A percentile compares a stretch with the other conserved stretches of the same genome.
Evolutionary conservation across 2,888 invertebrate species (phyloP).

Genomic region (Priocnemis perturbator): DNA sequence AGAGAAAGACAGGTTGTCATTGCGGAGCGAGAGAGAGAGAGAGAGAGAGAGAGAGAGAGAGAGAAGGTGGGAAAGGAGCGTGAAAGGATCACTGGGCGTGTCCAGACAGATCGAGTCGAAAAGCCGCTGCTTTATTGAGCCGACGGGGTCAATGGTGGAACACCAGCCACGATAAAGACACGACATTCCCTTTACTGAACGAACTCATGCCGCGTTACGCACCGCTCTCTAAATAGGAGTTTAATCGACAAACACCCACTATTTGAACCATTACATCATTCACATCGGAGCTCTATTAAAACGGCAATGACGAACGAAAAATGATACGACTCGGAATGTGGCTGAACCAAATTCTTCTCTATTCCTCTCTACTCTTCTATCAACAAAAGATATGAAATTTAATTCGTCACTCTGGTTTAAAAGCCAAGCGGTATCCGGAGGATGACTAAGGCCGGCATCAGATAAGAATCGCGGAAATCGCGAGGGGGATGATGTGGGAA

Average conservation of each 20-base stretch:
- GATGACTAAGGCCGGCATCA: no score
- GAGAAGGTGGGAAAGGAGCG: constrained; percentile 55
- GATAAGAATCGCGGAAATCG: no score
- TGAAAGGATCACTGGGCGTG: constrained; percentile 65
- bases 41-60: constrained; percentile 12
- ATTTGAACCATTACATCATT: neutral
- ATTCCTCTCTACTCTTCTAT: no score
- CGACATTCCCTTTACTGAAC: constrained; percentile 44
- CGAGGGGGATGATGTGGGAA: neutral
- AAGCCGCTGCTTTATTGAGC: constrained; percentile 63
- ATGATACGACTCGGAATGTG: no score
- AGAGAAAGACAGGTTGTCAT: constrained; percentile 1
- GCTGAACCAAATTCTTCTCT: no score
- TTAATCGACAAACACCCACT: neutral
- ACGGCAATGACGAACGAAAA: no score
- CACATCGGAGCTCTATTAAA: neutral
- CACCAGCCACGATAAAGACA: constrained; percentile 45
- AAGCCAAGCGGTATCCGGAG: neutral
- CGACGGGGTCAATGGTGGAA: constrained; percentile 50
- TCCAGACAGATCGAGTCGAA: constrained; percentile 59
- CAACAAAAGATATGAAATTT: neutral
- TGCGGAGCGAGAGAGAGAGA: constrained; percentile 1
- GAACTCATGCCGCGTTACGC: constrained; percentile 33
- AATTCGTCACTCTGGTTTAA: neutral
- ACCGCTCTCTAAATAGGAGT: neutral